Base-by-base conservation (phyloP, 2,113 vertebrate species). In the Cebidichthys violaceus region DNA sequence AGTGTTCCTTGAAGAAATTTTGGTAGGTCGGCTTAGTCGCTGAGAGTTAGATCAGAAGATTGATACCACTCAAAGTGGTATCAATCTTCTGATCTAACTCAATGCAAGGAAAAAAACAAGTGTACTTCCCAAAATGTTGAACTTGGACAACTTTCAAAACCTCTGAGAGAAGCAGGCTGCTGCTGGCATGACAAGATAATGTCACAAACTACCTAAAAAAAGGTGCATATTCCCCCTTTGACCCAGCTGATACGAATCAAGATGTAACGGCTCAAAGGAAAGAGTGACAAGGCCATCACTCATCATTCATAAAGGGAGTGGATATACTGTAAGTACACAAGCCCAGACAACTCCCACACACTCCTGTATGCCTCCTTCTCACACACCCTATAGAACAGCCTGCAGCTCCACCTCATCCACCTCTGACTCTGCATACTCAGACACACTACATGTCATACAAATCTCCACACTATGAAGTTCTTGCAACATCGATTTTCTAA, bases 291-390 rank as follows among this genome's bases (percentile, higher is more conserved):
- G 61, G 59, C 24, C 27, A 52, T 66, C 18, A 60, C 29, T 86
- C 27, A 52, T 66, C 18, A 60, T 24, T 86, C 72, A 75, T 75
- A 82, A 73, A 79, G 69, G 76, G 82, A 79, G 82, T 0, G 41
- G 69, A 24, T 57, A 57, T 41, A 72, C 39, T 61, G 59, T 43
- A n/a, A n/a, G 52, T 59, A 41, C 35, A 70, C 87, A 85, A 45
- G 86, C 66, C 68, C 65, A 77, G 82, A 87, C 87, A 88, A 9
- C 81, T 82, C 86, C 60, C 45, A 57, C 22, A 45, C 65, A 79
- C 55, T 37, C 43, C 43, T 10, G 27, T 35, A 20, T 1, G 1
- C 17, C 41, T 17, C 31, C 31, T 24, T 22, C 41, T 57, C 31
- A 79, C 61, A 80, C 69, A 76, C 72, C 47, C 59, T 52, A 70